Base-by-base conservation (phyloP, 2,888 invertebrate species). In the Siphlonurus alternatus region DNA sequence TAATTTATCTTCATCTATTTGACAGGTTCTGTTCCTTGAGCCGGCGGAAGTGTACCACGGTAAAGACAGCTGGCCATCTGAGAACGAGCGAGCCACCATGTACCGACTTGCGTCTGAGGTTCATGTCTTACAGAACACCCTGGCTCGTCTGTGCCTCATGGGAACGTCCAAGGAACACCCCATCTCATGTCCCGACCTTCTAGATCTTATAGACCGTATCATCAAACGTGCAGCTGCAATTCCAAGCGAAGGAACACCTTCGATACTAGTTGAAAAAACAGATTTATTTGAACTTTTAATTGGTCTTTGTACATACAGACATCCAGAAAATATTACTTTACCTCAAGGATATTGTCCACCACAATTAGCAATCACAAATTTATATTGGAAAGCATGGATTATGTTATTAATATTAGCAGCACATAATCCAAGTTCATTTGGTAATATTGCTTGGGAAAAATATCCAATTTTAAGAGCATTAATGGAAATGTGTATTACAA, bases 401-500 rank as follows among this genome's bases (percentile, higher is more conserved):
- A 85, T 93, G 72, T 78, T 97, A 69, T 77, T 93, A 56, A 88
- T 95, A 76, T 78, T 97, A 68, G 87, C 91, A 19, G 93, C 96
- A 0, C 95, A 95, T 76, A 97, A 96, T 81, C 94, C 97, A 0
- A 78, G 83, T 0, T 84, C 85, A 18, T 89, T 95, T 77, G 96
- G 96, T 15, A 84, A 85, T 68, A 79, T 88, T 64, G 92, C 90
- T 51, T 95, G 95, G 87, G 84, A 87, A 70, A 86, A 87, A 69
- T 97, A 95, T 78, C 93, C 96, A 20, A 95, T 90, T 61, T 81
- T 97, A 68, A 81, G 90, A 67, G 87, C 88, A 71, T 80, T 97
- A 68, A 94, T 97, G 83, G 96, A 97, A 79, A 93, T 93, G 87
- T 93, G 93, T 71, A 97, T 97, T 73, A 97, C 96, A 10, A 93